Base-by-base conservation (phyloP, 2,113 vertebrate species). In the Nannospalax galili region DNA sequence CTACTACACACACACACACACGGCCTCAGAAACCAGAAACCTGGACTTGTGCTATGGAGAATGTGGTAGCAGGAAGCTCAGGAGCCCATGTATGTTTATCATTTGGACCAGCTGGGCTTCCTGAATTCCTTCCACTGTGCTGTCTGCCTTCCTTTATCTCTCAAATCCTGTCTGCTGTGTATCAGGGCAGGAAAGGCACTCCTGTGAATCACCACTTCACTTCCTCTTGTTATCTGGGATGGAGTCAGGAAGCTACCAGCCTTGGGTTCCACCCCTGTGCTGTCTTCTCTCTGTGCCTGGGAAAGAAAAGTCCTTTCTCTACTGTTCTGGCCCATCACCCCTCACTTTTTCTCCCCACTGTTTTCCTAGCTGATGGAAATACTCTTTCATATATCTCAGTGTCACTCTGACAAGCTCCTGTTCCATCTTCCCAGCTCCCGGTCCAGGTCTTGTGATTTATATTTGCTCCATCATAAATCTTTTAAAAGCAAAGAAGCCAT, bases 401-500 rank as follows among this genome's bases (percentile, higher is more conserved):
- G 92, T 95, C 89, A 91, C 37, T 9, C n/a, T 32, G 73, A 35
- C 8, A 70, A 69, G 45, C 40, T 67, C 60, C 72, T 84, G 48
- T 30, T 90, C 67, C 20, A 8, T 75, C 75, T 65, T 86, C 52
- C 37, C 73, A 81, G 42, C 22, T 45, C 42, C 65, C 45, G 37
- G 8, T 56, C 72, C 30, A 84, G 40, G 28, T 69, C 67, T 86
- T 81, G 22, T 90, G 84, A 95, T 92, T 94, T 93, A 91, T 93
- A 67, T 84, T 91, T 84, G 40, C 6, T 52, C 48, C 48, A 6
- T 11, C 42, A 78, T 94, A 92, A 95, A 92, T 95, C 80, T 96
- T 97, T 93, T 88, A 92, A 95, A 95, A 93, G 89, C 92, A 91
- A 95, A 95, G 92, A 84, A 86, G 35, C 30, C 69, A 92, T 65